A percentile compares a stretch with the other conserved stretches of the same genome.
Evolutionary conservation across 2,888 invertebrate species (phyloP).

Genomic region (Stomorhina lunata): DNA sequence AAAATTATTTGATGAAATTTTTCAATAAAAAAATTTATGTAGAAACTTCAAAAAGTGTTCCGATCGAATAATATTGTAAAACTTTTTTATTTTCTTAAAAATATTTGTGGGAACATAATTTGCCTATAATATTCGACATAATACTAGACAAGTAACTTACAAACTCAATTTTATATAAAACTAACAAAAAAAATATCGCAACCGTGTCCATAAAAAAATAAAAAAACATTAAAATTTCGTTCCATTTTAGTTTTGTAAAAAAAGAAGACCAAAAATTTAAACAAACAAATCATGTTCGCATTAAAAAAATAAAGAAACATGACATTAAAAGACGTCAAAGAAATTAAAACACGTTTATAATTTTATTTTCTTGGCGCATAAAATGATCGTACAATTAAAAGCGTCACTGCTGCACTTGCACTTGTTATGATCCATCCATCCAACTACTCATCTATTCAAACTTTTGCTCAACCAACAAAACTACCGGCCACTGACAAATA

Average conservation of each 20-base stretch:
- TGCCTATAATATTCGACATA: not conserved
- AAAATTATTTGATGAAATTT: too few species aligned
- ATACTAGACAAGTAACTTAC: not conserved
- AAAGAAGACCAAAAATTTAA: not conserved
- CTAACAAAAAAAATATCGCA: not conserved
- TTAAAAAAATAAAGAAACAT: conserved; percentile 17
- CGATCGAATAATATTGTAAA: too few species aligned
- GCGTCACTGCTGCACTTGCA: conserved; percentile 54
- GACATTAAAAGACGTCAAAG: conserved; percentile 27
- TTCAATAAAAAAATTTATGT: too few species aligned
- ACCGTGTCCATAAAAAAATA: not conserved
- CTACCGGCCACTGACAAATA: not conserved
- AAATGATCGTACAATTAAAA: conserved; percentile 14
- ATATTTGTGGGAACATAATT: not conserved
- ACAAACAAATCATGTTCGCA: conserved; percentile 1
- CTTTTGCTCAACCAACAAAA: not conserved
- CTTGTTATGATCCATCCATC: conserved; percentile 25
- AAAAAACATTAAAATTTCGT: not conserved
- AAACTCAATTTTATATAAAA: not conserved
- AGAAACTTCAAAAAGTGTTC: too few species aligned
- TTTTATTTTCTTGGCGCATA: conserved; percentile 23
- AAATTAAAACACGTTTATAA: conserved; percentile 7
- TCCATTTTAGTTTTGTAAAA: not conserved
- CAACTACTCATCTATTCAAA: too few species aligned
- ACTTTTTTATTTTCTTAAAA: not conserved